Percentiles rank a stretch among this genome's conserved stretches.
Conservation (phyloP, 2,113 vertebrate genomes). For the Quiscalus mexicanus region DNA sequence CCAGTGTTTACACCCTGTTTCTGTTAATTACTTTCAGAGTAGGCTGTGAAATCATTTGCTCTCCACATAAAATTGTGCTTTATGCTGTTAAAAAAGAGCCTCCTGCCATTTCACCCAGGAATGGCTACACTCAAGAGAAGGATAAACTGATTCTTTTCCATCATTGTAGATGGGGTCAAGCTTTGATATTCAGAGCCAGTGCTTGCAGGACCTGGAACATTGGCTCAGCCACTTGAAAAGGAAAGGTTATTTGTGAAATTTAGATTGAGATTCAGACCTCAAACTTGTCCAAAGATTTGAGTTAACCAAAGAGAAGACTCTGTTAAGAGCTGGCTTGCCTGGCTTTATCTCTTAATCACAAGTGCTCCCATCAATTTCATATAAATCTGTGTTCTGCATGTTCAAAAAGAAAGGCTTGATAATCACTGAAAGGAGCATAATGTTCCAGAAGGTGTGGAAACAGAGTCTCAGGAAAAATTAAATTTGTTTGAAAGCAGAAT, state of each 20-base stretch:
- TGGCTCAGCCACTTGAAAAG: background rate
- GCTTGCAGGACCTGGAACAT: background rate
- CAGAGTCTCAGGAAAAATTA: background rate
- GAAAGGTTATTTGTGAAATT: constrained; percentile 17
- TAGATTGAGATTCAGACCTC: background rate
- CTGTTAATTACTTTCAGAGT: constrained; percentile 41
- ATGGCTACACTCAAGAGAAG: background rate
- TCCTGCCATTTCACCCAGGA: background rate
- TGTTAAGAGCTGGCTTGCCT: background rate
- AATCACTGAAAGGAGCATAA: background rate
- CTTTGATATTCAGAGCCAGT: background rate
- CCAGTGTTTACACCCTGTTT: background rate
- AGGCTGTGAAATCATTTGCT: constrained; percentile 1
- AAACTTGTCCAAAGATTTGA: background rate
- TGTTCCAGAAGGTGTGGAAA: background rate
- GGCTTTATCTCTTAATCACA: background rate
- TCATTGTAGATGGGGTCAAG: background rate
- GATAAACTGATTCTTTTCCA: background rate
- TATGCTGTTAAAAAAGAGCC: constrained; percentile 8
- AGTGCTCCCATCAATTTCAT: background rate
- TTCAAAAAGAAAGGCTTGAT: background rate
- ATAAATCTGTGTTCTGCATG: background rate
- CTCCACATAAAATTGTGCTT: background rate
- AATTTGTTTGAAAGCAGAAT: background rate
- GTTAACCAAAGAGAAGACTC: background rate